Percentiles rank a stretch among this genome's conserved stretches.
Evolutionary conservation across 1,140 invertebrate genomes (phyloP).

Genomic region (Pseudachorutes palmiensis): DNA sequence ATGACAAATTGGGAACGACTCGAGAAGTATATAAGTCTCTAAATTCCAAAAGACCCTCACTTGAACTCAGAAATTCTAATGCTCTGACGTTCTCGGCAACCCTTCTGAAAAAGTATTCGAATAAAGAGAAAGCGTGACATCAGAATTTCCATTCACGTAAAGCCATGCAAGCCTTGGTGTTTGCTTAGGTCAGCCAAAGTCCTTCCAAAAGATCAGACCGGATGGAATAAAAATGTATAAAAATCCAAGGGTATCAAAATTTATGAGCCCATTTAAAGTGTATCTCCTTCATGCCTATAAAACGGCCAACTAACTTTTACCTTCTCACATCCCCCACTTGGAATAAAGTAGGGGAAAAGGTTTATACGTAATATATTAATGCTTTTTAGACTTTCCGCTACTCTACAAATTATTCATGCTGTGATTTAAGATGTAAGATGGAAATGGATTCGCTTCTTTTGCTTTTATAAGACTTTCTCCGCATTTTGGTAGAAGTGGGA

Average conservation of each 20-base stretch:
- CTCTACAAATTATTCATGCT: conserved; percentile 39
- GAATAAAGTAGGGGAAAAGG: conserved; percentile 18
- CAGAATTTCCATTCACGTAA: background rate
- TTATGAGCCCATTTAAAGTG: conserved; percentile 38
- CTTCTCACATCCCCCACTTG: conserved; percentile 18
- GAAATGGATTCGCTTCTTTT: too few relatives aligned
- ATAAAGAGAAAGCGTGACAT: background rate
- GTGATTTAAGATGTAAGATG: conserved; percentile 40
- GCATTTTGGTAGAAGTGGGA: too few relatives aligned
- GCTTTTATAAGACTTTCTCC: too few relatives aligned
- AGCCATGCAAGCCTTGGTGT: background rate
- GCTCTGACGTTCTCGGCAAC: background rate
- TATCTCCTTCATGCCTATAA: conserved; percentile 33
- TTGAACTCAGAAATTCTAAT: background rate
- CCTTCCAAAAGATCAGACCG: background rate
- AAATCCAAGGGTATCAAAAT: conserved; percentile 31
- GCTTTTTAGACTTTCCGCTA: conserved; percentile 34
- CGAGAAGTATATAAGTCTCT: background rate
- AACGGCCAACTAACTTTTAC: too few relatives aligned
- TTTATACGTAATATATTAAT: conserved; percentile 38
- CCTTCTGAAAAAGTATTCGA: background rate
- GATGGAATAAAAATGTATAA: background rate
- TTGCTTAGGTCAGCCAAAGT: background rate
- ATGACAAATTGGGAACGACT: background rate
- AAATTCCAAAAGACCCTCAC: background rate